Percentiles rank a stretch among this genome's conserved stretches.
Conservation (phyloP, 2,113 vertebrate genomes). For the Hippocampus mohnikei region DNA sequence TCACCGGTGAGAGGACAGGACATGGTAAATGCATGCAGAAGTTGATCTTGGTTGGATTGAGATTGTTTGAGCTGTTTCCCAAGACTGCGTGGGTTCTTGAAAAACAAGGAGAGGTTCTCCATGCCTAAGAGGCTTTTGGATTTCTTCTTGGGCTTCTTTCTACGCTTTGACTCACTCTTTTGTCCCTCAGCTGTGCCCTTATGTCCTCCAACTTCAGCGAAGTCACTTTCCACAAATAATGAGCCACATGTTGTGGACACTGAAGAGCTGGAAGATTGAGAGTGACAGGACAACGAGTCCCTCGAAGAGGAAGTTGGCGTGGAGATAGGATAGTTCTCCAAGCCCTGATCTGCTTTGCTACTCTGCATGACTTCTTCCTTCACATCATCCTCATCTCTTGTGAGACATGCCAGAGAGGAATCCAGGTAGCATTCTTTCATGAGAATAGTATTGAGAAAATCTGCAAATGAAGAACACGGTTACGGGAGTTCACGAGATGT, state of each 20-base stretch:
- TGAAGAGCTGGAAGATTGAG: slow-evolving; percentile 72
- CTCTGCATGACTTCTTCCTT: slow-evolving; percentile 66
- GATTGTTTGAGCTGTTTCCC: slow-evolving; percentile 72
- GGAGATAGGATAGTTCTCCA: slow-evolving; percentile 62
- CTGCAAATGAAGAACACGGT: slow-evolving; percentile 52
- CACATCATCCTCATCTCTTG: slow-evolving; percentile 49
- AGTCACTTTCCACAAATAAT: slow-evolving; percentile 86
- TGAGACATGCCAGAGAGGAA: slow-evolving; percentile 43
- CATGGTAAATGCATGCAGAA: neutral
- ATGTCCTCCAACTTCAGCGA: slow-evolving; percentile 73
- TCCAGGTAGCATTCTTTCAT: slow-evolving; percentile 67
- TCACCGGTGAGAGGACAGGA: neutral
- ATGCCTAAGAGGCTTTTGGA: slow-evolving; percentile 55
- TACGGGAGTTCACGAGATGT: neutral
- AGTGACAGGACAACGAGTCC: slow-evolving; percentile 74
- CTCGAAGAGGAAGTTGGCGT: slow-evolving; percentile 66
- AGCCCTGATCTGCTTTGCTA: slow-evolving; percentile 25
- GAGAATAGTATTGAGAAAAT: slow-evolving; percentile 81
- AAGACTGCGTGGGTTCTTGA: slow-evolving; percentile 73
- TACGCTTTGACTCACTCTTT: slow-evolving; percentile 7
- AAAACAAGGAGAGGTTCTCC: slow-evolving; percentile 79
- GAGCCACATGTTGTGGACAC: slow-evolving; percentile 77
- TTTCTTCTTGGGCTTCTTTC: slow-evolving; percentile 66
- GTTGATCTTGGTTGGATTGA: slow-evolving; percentile 30
- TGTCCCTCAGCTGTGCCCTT: slow-evolving; percentile 78